Evolutionary conservation across 2,797 vertebrate genomes (phyloP).

Genomic region (Eulemur rubriventer): DNA sequence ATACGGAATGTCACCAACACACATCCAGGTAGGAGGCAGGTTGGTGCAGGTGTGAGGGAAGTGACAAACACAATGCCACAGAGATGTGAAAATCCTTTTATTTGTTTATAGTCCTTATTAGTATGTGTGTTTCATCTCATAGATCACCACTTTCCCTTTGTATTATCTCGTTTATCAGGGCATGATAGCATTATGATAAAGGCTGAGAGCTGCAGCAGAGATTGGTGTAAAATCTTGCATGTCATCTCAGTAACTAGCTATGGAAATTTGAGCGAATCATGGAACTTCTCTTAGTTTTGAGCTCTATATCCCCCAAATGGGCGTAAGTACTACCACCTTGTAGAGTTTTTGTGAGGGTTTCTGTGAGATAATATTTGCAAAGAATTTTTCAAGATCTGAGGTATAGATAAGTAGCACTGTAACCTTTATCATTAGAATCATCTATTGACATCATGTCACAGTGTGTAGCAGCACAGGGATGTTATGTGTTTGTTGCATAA

Average conservation of each 20-base stretch:
- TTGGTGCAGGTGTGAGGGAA: too few species aligned
- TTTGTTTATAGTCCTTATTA: background rate
- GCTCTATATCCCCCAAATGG: background rate
- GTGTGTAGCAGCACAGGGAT: rapidly evolving
- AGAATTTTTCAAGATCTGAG: background rate
- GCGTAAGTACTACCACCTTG: background rate
- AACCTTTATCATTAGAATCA: background rate
- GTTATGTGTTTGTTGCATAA: rapidly evolving
- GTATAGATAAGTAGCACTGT: background rate
- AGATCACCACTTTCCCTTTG: background rate
- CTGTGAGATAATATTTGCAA: background rate
- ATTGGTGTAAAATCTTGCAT: background rate
- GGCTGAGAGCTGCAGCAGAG: rapidly evolving
- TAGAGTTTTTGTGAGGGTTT: background rate
- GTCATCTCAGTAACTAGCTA: background rate
- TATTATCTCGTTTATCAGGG: rapidly evolving
- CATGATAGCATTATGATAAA: background rate
- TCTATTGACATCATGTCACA: background rate
- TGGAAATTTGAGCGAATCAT: background rate
- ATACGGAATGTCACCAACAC: rapidly evolving
- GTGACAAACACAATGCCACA: too few species aligned
- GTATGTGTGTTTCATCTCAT: background rate
- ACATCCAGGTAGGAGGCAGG: rapidly evolving
- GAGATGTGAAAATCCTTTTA: background rate
- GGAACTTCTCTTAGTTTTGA: background rate